A percentile compares a stretch with the other conserved stretches of the same genome.
Evolutionary conservation across 2,888 invertebrate genomes (phyloP).

Genomic region (Hymenopus coronatus): DNA sequence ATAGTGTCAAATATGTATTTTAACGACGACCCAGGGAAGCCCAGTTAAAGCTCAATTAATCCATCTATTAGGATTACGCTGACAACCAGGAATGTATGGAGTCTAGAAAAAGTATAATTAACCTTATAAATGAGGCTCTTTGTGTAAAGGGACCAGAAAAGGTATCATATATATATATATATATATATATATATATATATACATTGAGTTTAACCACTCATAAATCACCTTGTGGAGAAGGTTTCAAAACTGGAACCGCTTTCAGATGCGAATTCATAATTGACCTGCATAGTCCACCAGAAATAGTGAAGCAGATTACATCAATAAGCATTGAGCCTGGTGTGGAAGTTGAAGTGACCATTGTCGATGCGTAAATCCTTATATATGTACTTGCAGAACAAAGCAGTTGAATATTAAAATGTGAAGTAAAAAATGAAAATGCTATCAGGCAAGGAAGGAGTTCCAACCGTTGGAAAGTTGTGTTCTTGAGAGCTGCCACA

Average conservation of each 20-base stretch:
- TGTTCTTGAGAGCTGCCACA: no score
- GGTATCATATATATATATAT: no score
- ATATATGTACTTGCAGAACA: no score
- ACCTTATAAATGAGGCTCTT: conserved; percentile 94
- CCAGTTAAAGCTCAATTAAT: no score
- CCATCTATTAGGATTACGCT: conserved; percentile 97
- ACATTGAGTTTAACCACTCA: conserved; percentile 99
- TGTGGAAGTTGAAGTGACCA: conserved; percentile 99
- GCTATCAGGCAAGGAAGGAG: no score
- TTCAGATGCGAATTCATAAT: conserved; percentile 98
- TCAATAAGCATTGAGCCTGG: conserved; percentile 99
- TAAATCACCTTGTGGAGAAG: conserved; percentile 99
- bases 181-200: conserved; percentile 91
- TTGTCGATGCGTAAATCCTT: conserved; percentile 82
- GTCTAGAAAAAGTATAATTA: conserved; percentile 96
- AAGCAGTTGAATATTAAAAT: no score
- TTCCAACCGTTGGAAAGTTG: no score
- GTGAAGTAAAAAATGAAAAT: no score
- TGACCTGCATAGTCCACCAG: conserved; percentile 96
- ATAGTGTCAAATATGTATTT: no score
- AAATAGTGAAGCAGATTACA: conserved; percentile 98
- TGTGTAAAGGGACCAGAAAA: conserved; percentile 98
- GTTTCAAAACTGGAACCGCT: conserved; percentile 99
- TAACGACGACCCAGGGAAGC: conserved; percentile 77
- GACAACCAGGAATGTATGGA: conserved; percentile 94